These are phyloP conservation scores for Tenthredo amoena DNA, from an alignment of 2,888 invertebrate species.

Conservation along the genomic window DNA sequence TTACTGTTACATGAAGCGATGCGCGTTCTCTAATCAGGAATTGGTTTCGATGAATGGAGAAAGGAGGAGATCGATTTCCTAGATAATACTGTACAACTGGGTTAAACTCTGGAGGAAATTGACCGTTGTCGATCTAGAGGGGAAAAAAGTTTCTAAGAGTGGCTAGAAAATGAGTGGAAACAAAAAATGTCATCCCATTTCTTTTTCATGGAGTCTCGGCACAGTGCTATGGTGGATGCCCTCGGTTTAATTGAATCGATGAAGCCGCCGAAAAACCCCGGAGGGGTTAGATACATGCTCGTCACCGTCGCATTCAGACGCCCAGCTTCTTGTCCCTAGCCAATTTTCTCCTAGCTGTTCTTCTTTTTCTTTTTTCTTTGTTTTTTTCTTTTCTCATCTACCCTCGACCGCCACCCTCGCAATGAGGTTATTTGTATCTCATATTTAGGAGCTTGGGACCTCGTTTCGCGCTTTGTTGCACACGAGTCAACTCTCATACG, in stretches of 20 bases:
- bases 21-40: not conserved
- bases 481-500: constrained; percentile 43
- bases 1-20: not conserved
- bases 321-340: constrained; percentile 45
- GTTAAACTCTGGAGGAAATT: constrained; percentile 40
- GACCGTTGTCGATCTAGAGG: constrained; percentile 35
- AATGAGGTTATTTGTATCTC: constrained; percentile 51
- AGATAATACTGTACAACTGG: not conserved
- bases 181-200: constrained; percentile 53
- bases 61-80: constrained; percentile 25
- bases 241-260: constrained; percentile 53
- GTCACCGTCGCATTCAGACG: constrained; percentile 36
- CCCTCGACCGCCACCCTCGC: constrained; percentile 44
- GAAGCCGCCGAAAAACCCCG: constrained; percentile 45
- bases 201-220: constrained; percentile 46
- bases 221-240: constrained; percentile 34
- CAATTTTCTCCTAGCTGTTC: constrained; percentile 54
- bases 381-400: constrained; percentile 28
- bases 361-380: constrained; percentile 45
- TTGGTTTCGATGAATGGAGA: constrained; percentile 18
- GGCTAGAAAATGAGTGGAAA: constrained; percentile 37
- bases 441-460: constrained; percentile 51
- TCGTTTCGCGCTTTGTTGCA: constrained; percentile 51
- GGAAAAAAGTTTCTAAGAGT: constrained; percentile 31
- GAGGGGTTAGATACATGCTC: constrained; percentile 39